phyloP scores from a whole-genome alignment of 2,113 vertebrate species.

The Monarcha castaneiventris region DNA sequence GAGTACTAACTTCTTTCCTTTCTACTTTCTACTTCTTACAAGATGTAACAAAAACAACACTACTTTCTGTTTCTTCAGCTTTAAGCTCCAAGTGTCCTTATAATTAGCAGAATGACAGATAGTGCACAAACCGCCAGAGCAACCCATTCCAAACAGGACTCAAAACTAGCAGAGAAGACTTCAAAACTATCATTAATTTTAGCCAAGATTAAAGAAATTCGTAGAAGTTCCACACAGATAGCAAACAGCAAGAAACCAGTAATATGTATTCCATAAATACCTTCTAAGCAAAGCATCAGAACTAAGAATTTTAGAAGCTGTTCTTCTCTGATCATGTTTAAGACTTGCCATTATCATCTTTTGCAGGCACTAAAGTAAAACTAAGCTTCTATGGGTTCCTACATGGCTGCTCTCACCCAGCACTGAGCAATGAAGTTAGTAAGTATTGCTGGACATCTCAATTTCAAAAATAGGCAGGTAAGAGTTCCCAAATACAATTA shows the following conservation, averaged over 20 bases:
- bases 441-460: neutral
- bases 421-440: neutral
- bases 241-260: neutral
- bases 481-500: neutral
- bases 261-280: neutral
- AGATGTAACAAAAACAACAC: neutral
- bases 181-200: neutral
- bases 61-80: neutral
- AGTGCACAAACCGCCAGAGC: neutral
- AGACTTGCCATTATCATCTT: neutral
- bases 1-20: neutral
- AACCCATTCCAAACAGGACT: neutral
- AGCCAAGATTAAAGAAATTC: neutral
- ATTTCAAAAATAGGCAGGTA: neutral
- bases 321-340: neutral
- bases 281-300: neutral
- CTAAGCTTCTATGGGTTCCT: neutral
- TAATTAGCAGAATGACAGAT: neutral
- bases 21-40: neutral
- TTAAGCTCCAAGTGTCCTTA: neutral
- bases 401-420: neutral
- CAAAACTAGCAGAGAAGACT: neutral
- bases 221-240: neutral
- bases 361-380: neutral
- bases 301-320: neutral